phyloP scores from a whole-genome alignment of 1,140 invertebrate genomes.

The Agrypnia vestita region DNA sequence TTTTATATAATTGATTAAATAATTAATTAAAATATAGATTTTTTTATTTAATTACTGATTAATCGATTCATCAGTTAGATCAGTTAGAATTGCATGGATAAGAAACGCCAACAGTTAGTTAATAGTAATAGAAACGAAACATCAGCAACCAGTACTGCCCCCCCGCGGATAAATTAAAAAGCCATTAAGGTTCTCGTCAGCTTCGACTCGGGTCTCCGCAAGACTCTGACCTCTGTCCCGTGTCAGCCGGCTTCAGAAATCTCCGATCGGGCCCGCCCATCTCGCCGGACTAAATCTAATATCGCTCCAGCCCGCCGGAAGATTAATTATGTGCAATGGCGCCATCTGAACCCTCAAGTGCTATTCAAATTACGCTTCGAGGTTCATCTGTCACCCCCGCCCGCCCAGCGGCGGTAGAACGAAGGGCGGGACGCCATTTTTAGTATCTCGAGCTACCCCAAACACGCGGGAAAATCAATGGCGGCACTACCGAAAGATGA shows the following conservation, averaged over 20 bases:
- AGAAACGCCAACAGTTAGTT: too few species aligned
- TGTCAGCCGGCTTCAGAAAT: neutral
- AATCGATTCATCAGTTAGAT: too few species aligned
- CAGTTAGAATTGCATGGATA: too few species aligned
- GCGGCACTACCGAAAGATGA: neutral
- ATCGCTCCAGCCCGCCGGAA: conserved; percentile 55
- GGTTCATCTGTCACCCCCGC: conserved; percentile 47
- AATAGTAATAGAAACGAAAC: too few species aligned
- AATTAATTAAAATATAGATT: too few species aligned
- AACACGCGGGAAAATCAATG: conserved; percentile 16
- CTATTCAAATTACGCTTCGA: conserved; percentile 59
- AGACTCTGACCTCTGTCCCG: conserved; percentile 24
- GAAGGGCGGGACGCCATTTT: conserved; percentile 37
- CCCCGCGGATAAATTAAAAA: conserved; percentile 21
- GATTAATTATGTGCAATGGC: conserved; percentile 61
- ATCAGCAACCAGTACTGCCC: too few species aligned
- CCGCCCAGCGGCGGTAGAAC: conserved; percentile 11
- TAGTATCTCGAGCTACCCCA: conserved; percentile 7
- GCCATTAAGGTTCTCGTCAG: conserved; percentile 34
- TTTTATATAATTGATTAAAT: too few species aligned
- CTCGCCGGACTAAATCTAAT: conserved; percentile 55
- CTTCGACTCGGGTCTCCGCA: conserved; percentile 12
- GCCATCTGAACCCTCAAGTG: conserved; percentile 59
- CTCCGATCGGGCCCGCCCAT: conserved; percentile 18
- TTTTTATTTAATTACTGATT: too few species aligned